Base-by-base conservation (phyloP, 1,140 invertebrate genomes). In the Heliconius congener region DNA sequence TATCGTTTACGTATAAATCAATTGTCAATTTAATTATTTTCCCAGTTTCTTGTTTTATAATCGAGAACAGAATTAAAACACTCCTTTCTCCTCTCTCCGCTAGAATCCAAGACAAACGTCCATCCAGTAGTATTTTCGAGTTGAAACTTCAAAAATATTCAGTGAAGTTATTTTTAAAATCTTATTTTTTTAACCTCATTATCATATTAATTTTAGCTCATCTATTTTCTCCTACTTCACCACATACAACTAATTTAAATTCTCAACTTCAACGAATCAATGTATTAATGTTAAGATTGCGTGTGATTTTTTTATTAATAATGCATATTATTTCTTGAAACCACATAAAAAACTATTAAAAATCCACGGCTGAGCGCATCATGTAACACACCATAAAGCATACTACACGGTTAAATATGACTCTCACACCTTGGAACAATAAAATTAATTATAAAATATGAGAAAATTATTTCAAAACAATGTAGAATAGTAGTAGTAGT, bases 301-400 rank as follows among this genome's bases (percentile, higher is more conserved):
- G 60, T 66, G 60, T 18, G 23, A 30, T 30, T 66, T 66, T 23
- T 57, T 66, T 66, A 16, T 0, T 16, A 66, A 37, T 34, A 75
- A 75, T 75, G 60, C 34, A 75, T 78, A 78, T 66, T 78, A 73
- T 78, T 78, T 60, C 55, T 74, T 57, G 72, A 74, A 78, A 78
- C n/a, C 3, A 52, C 23, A 60, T 52, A 78, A 78, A 78, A 46
- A 78, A 74, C 52, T 27, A 37, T 34, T 19, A 74, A 78, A 78
- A n/a, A 73, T 70, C 50, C 72, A 78, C 57, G 77, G 71, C 66
- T 46, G 55, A 74, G 70, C 66, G 60, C 42, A 30, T 42, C 23
- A 23, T 4, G 55, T 78, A 78, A 78, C 77, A 78, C 77, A 57
- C 74, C 72, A 78, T 78, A 78, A 78, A 78, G 18, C 42, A 70